Conservation (phyloP, 2,888 invertebrate genomes). For the Synergus itoensis region DNA sequence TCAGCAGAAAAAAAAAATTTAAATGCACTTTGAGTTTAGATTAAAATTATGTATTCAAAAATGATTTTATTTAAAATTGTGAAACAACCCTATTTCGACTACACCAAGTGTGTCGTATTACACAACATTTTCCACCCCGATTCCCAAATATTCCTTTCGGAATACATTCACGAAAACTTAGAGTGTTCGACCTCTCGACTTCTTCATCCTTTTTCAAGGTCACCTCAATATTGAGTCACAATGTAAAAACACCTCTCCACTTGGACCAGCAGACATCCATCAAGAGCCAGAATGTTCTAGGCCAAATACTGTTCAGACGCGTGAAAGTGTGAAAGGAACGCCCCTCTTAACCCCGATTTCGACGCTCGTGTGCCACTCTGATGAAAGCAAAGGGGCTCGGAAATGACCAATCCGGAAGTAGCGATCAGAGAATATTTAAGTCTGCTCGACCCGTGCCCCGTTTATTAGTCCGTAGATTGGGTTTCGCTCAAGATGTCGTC, state of each 20-base stretch:
- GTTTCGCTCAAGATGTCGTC: constrained; percentile 47
- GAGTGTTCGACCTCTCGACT: neutral
- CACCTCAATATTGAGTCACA: neutral
- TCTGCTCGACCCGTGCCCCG: constrained; percentile 56
- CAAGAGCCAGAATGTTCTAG: constrained; percentile 44
- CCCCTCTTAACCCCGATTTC: neutral
- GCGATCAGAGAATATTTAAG: constrained; percentile 69
- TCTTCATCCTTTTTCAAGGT: neutral
- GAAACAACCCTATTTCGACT: too few species aligned
- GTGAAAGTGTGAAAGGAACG: constrained; percentile 38
- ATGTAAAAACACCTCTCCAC: neutral
- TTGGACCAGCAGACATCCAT: neutral
- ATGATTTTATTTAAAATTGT: too few species aligned
- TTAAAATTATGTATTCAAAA: too few species aligned
- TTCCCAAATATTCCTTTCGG: too few species aligned
- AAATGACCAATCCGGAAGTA: constrained; percentile 55
- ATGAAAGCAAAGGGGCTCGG: constrained; percentile 4
- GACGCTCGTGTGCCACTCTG: neutral
- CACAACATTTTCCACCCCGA: too few species aligned
- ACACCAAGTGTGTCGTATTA: too few species aligned
- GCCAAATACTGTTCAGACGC: constrained; percentile 35
- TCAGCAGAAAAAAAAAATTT: too few species aligned
- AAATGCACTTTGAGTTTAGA: too few species aligned
- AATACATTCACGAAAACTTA: too few species aligned
- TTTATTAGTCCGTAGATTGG: constrained; percentile 64